Base-by-base conservation (phyloP, 2,888 invertebrate species). In the Athalia circularis region DNA sequence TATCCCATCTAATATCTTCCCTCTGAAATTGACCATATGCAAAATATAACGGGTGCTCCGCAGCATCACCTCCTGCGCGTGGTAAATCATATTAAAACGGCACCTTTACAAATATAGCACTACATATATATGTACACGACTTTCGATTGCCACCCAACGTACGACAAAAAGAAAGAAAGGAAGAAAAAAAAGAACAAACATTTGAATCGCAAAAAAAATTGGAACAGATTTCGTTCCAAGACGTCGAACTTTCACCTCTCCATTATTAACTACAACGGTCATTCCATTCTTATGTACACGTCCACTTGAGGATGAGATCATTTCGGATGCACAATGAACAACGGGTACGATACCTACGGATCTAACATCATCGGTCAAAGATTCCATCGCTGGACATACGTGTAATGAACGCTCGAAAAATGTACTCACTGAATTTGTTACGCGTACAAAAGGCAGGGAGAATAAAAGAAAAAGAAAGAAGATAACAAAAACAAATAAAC, bases 171-270 rank as follows among this genome's bases (percentile, higher is more conserved):
- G 29, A 29, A 29, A 29, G 29, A 29, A 29, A 29, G 2, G 2
- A 29, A 29, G 2, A 29, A 2, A 0, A 29, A 29, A 29, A 29
- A 29, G 29, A 29, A 29, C 29, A 29, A 13, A 47, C 57, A 47
- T 47, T 72, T 8, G 57, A 29, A 29, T 29, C 29, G 2, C 29
- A 29, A 29, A 29, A 29, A 29, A 29, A 72, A 72, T 72, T 72
- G 72, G 72, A 72, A 57, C 72, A 72, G 72, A 72, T 72, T 52
- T 59, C 72, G 72, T 59, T 59, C 72, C 57, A 47, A 72, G 72
- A 72, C 72, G 13, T 72, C 72, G 72, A 72, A 72, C 72, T 72
- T 72, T 72, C 72, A 72, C 72, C 72, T 72, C 72, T 45, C 45
- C 54, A n/a, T n/a, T 29, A 29, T 29, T 29, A 54, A 52, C 48